A percentile compares a stretch with the other conserved stretches of the same genome.
Conservation (phyloP, 2,113 vertebrate species). For the Galemys pyrenaicus region DNA sequence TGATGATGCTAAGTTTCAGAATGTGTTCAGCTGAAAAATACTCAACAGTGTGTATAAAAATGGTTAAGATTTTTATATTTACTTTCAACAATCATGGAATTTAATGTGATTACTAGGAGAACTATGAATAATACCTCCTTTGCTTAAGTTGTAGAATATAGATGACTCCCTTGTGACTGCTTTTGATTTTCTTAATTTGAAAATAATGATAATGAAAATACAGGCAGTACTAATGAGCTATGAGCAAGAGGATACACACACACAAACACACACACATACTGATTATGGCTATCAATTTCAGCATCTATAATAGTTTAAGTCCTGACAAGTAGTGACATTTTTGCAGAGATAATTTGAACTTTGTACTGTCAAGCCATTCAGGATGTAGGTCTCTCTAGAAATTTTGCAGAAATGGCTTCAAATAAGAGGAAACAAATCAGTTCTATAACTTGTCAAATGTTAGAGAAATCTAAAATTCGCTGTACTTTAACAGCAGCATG, state of each 20-base stretch:
- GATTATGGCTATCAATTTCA: background rate
- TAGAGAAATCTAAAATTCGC: background rate
- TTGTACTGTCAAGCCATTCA: background rate
- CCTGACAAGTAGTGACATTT: background rate
- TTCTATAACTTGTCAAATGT: slow-evolving; percentile 18
- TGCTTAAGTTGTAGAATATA: background rate
- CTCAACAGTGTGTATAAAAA: background rate
- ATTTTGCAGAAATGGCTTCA: background rate
- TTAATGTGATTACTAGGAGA: background rate
- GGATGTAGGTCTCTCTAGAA: background rate
- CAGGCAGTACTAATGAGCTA: background rate
- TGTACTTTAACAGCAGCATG: background rate
- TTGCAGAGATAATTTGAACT: background rate
- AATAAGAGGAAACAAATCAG: background rate
- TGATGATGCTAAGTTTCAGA: background rate
- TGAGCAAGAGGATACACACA: background rate
- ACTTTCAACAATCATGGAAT: background rate
- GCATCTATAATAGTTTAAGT: background rate
- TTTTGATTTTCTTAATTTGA: background rate
- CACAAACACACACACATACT: background rate
- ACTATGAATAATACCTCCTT: background rate
- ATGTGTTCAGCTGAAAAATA: background rate
- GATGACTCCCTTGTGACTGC: background rate
- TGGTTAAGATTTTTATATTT: background rate
- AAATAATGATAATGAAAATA: slow-evolving; percentile 1